Base-by-base conservation (phyloP, 2,113 vertebrate genomes). In the Epinephelus lanceolatus region DNA sequence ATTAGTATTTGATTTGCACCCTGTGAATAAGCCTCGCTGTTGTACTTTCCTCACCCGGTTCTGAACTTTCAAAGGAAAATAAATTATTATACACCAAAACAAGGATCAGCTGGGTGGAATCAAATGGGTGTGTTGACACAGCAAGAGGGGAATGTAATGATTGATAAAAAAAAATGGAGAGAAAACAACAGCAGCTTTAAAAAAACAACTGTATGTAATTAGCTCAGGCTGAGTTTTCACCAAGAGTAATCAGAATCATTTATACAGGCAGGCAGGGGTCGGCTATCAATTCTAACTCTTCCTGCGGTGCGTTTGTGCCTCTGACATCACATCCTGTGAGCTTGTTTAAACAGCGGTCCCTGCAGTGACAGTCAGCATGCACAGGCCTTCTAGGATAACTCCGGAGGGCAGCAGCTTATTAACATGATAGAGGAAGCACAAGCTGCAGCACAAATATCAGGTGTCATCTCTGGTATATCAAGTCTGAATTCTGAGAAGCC, bases 1-100 rank as follows among this genome's bases (percentile, higher is more conserved):
- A 90, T 93, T 86, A 85, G 79, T 86, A 70, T 90, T 91, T 91
- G 84, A 92, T 89, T 88, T 90, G 85, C 90, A 83, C 86, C 71
- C 84, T 42, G 78, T 66, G 81, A 90, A 65, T 74, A 88, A 80
- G 56, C 61, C 18, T 37, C 27, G 13, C 63, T 91, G 89, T 76
- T 89, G 55, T 76, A 73, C 59, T 75, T 85, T 88, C 63, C 78
- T 86, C 66, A 66, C 79, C 60, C 65, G 9, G 40, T 51, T 88
- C 49, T 67, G 82, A 83, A 88, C 72, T 83, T 88, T 81, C 69
- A 84, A 85, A 88, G 67, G 49, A 80, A 90, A 89, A 87, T 79
- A 79, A 77, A 83, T 74, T 1, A 88, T 87, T 75, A 68, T 49
- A 45, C 55, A 81, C 25, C 70, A 89, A 77, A 91, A 88, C 69